Conservation (phyloP, 1,140 invertebrate genomes). For the Nylanderia fulva region DNA sequence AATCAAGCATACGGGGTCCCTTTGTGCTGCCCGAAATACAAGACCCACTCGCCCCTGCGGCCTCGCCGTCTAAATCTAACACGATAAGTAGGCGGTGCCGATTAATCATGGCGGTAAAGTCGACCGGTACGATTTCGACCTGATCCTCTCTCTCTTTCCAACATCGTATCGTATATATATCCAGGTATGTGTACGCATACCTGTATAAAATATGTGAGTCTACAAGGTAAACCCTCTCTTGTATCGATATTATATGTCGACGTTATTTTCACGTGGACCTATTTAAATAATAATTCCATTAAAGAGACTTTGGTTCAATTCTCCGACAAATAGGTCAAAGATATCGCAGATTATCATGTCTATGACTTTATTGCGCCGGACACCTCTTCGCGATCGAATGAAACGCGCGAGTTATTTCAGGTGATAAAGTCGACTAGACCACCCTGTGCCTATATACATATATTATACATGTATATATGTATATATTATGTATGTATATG, state of each 20-base stretch:
- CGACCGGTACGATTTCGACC: conserved; percentile 62
- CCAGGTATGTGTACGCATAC: conserved; percentile 14
- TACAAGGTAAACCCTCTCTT: conserved; percentile 47
- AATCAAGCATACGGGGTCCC: conserved; percentile 64
- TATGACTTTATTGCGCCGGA: not conserved
- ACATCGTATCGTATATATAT: conserved; percentile 39
- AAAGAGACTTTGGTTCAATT: not conserved
- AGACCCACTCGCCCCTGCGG: conserved; percentile 68
- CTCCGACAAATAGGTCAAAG: not conserved
- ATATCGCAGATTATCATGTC: not conserved
- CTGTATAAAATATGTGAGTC: conserved; percentile 39
- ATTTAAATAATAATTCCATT: not conserved
- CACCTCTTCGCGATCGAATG: not conserved
- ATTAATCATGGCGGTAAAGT: conserved; percentile 77
- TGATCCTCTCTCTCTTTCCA: conserved; percentile 17
- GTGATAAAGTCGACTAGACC: conserved; percentile 10
- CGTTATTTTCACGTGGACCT: not conserved
- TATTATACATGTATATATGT: conserved; percentile 62
- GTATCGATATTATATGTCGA: not conserved
- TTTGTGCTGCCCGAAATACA: conserved; percentile 73
- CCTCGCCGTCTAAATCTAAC: conserved; percentile 74
- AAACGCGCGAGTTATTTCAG: conserved; percentile 36
- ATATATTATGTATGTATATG: conserved; percentile 63
- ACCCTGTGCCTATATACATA: conserved; percentile 31
- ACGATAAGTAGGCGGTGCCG: conserved; percentile 78